Evolutionary conservation across 1,140 invertebrate species (phyloP).

Genomic region (Bombus confusus): DNA sequence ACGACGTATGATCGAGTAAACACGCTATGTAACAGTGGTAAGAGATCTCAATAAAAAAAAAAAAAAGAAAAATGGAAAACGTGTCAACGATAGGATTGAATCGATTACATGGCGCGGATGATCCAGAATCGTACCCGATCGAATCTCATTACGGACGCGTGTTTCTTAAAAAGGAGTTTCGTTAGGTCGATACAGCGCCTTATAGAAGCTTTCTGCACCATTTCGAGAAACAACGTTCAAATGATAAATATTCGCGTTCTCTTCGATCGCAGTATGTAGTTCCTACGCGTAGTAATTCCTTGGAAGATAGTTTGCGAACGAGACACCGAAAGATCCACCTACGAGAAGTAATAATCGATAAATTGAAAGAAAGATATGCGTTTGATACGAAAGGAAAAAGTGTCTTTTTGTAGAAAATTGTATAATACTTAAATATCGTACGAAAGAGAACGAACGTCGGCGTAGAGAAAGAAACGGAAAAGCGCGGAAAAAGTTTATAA

Average conservation of each 20-base stretch:
- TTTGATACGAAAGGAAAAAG: not conserved
- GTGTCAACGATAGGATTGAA: slow-evolving; percentile 14
- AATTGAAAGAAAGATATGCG: too few relatives aligned
- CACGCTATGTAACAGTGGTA: not conserved
- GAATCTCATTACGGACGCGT: not conserved
- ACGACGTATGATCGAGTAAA: not conserved
- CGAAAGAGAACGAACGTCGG: too few relatives aligned
- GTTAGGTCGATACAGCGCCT: not conserved
- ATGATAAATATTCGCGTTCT: not conserved
- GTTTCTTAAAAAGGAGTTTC: slow-evolving; percentile 7
- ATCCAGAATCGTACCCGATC: slow-evolving; percentile 14
- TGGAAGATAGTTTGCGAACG: too few relatives aligned
- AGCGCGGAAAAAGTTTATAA: too few relatives aligned
- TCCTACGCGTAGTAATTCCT: too few relatives aligned
- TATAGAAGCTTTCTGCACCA: not conserved
- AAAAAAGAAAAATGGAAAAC: too few relatives aligned
- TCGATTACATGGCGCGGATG: not conserved
- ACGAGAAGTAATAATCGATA: too few relatives aligned
- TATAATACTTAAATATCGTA: not conserved
- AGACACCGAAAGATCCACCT: too few relatives aligned
- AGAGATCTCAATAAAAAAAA: too few relatives aligned
- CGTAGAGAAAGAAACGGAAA: not conserved
- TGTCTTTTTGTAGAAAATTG: not conserved
- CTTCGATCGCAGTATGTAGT: too few relatives aligned
- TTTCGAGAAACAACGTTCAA: not conserved